These are phyloP conservation scores for Drosophila nigromelanica DNA, from an alignment of 1,140 invertebrate genomes.

Conservation along the genomic window DNA sequence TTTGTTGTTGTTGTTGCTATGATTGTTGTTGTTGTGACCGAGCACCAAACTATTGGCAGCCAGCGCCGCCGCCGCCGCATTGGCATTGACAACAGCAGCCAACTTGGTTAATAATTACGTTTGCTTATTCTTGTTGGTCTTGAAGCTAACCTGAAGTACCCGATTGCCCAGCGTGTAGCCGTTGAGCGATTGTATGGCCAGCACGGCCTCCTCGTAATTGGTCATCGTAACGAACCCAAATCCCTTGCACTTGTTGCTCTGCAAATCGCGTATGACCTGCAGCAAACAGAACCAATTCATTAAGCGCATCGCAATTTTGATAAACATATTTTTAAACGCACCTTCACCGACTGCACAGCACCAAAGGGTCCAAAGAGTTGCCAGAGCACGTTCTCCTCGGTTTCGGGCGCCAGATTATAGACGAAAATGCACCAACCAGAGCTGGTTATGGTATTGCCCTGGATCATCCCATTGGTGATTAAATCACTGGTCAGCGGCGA, in stretches of 20 bases:
- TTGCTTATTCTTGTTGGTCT: conserved; percentile 96
- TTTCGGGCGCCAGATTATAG: conserved; percentile 99
- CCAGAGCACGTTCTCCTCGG: conserved; percentile 99
- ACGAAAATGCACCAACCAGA: conserved; percentile 99
- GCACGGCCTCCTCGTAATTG: conserved; percentile 98
- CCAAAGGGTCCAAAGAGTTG: conserved; percentile 99
- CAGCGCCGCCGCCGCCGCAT: conserved; percentile 76
- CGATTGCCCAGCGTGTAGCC: conserved; percentile 98
- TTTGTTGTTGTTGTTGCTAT: conserved; percentile 37
- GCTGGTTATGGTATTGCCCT: conserved; percentile 91
- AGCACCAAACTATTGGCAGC: conserved; percentile 73
- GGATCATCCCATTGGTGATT: conserved; percentile 93
- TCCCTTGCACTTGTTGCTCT: conserved; percentile 99
- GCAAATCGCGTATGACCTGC: conserved; percentile 94
- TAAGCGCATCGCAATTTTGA: background rate
- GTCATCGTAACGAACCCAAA: conserved; percentile 99
- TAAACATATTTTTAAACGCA: conserved; percentile 19
- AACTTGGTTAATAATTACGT: conserved; percentile 87
- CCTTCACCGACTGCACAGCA: conserved; percentile 99
- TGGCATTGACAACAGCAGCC: conserved; percentile 83
- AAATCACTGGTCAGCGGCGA: conserved; percentile 97
- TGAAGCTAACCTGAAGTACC: conserved; percentile 99
- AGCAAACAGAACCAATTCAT: background rate
- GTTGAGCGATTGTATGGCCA: conserved; percentile 98
- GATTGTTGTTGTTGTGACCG: conserved; percentile 39